Conservation (phyloP, 1,140 invertebrate genomes). For the Subanguina moxae region DNA sequence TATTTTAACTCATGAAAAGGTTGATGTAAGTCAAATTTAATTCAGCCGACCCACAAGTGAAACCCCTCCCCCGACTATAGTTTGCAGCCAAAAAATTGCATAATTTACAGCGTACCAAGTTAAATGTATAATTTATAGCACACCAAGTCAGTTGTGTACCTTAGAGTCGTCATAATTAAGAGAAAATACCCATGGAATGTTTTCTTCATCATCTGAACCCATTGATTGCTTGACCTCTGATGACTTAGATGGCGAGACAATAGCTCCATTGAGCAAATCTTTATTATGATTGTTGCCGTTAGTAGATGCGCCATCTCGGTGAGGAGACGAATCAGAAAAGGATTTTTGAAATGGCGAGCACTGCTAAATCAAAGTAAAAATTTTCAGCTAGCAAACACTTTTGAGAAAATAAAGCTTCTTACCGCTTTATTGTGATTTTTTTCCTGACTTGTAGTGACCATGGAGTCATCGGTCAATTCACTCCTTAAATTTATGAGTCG, state of each 20-base stretch:
- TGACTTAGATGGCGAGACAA: slow-evolving; percentile 1
- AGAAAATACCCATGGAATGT: slow-evolving; percentile 30
- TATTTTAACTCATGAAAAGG: no score
- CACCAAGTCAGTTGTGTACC: no score
- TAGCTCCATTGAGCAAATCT: slow-evolving; percentile 1
- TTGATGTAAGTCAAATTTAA: no score
- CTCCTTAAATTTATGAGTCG: not conserved
- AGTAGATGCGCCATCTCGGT: not conserved
- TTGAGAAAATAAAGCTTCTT: not conserved
- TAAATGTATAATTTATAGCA: no score
- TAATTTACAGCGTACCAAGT: no score
- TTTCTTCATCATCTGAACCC: slow-evolving; percentile 23
- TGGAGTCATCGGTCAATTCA: not conserved
- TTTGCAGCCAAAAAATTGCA: no score
- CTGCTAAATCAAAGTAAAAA: not conserved
- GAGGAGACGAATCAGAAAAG: not conserved
- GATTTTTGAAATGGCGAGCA: not conserved
- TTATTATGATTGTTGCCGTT: not conserved
- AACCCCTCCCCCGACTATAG: no score
- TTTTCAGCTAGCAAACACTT: not conserved
- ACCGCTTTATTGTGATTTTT: not conserved
- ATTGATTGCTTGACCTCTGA: not conserved
- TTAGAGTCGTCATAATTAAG: no score
- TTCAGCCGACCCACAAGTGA: no score
- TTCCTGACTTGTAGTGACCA: not conserved